A percentile compares a stretch with the other conserved stretches of the same genome.
Conservation (phyloP, 2,113 vertebrate species). For the Bettongia penicillata region DNA sequence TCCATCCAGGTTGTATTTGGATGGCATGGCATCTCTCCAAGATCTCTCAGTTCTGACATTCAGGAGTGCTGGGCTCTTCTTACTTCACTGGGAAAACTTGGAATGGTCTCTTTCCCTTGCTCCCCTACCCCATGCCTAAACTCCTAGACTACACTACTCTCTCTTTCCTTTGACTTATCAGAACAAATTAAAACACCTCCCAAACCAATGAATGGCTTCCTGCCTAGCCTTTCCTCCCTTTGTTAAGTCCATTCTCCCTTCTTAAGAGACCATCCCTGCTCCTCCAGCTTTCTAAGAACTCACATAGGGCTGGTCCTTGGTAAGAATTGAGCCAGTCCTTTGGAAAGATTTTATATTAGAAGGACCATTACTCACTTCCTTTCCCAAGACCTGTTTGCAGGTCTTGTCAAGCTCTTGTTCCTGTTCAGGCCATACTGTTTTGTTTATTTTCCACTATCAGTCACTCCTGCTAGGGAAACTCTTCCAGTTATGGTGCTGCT, state of each 20-base stretch:
- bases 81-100: neutral
- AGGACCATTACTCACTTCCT: neutral
- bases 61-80: neutral
- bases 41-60: neutral
- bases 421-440: neutral
- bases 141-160: neutral
- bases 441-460: neutral
- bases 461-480: neutral
- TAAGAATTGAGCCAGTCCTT: neutral
- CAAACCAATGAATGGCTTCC: neutral
- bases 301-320: neutral
- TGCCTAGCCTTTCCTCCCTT: neutral
- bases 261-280: neutral
- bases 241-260: neutral
- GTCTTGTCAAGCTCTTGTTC: neutral
- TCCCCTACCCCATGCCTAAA: neutral
- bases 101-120: neutral
- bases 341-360: neutral
- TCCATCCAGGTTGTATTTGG: neutral
- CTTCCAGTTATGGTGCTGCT: neutral
- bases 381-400: neutral
- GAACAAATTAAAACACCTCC: neutral
- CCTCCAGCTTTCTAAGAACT: neutral
- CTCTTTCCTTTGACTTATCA: neutral
- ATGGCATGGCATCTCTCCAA: neutral